Conservation (phyloP, 2,888 invertebrate species). For the Nephrocerus scutellatus region DNA sequence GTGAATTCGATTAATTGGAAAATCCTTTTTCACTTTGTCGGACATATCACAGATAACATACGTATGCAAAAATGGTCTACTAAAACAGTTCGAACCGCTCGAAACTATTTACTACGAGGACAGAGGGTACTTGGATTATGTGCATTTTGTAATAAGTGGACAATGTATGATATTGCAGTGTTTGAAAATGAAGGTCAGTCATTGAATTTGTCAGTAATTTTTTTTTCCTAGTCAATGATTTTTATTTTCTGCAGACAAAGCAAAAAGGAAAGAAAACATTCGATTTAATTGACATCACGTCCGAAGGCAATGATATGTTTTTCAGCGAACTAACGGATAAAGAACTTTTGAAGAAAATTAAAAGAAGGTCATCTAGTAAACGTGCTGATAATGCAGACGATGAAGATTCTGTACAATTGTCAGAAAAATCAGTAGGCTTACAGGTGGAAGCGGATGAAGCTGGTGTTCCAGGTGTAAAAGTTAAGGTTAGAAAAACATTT, state of each 20-base stretch:
- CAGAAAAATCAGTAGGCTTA: slow-evolving; percentile 7
- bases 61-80: slow-evolving; percentile 31
- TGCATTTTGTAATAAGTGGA: slow-evolving; percentile 43
- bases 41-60: slow-evolving; percentile 23
- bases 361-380: too few species aligned
- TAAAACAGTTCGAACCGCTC: slow-evolving; percentile 39
- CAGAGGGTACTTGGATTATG: slow-evolving; percentile 34
- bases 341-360: slow-evolving; percentile 22
- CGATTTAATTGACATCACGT: slow-evolving; percentile 21
- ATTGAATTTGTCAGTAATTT: background rate
- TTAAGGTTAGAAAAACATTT: slow-evolving; percentile 3
- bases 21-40: background rate
- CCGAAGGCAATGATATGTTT: slow-evolving; percentile 16
- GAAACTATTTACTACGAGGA: slow-evolving; percentile 40
- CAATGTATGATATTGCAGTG: slow-evolving; percentile 44
- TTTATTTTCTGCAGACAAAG: too few species aligned
- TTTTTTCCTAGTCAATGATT: background rate
- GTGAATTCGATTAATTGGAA: background rate
- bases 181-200: slow-evolving; percentile 33
- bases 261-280: slow-evolving; percentile 20
- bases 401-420: slow-evolving; percentile 12
- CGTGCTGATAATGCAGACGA: slow-evolving; percentile 1
- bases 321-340: slow-evolving; percentile 22
- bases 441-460: slow-evolving; percentile 16
- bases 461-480: slow-evolving; percentile 19